Evolutionary conservation across 2,797 vertebrate genomes (phyloP).

Genomic region (Harpagifer antarcticus): DNA sequence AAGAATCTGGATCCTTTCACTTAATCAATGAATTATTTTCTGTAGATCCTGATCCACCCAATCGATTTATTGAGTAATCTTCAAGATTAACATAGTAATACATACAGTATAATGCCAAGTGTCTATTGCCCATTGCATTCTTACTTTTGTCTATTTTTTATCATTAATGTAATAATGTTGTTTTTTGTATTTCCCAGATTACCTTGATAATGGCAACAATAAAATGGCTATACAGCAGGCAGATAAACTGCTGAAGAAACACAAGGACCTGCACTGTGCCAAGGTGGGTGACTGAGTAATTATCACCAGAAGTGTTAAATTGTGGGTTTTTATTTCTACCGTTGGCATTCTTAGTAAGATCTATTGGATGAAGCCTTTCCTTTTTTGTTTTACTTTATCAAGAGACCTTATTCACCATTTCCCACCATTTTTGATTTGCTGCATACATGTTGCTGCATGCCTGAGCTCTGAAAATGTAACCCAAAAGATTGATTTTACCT

Average conservation of each 20-base stretch:
- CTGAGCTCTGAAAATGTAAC: no score
- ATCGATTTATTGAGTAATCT: not conserved
- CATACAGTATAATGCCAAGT: not conserved
- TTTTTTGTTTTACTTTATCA: not conserved
- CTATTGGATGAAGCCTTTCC: not conserved
- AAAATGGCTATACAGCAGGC: constrained; percentile 99
- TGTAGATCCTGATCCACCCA: not conserved
- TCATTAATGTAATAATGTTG: not conserved
- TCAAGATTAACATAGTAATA: not conserved
- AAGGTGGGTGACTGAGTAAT: constrained; percentile 85
- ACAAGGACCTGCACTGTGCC: constrained; percentile 98
- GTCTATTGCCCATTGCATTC: not conserved
- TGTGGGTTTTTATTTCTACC: not conserved
- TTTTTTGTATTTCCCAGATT: constrained; percentile 86
- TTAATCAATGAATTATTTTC: not conserved
- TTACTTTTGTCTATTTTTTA: accelerated
- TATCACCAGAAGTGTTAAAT: not conserved
- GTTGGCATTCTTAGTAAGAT: not conserved
- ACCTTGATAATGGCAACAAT: constrained; percentile 99
- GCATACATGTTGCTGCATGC: not conserved
- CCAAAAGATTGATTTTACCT: no score
- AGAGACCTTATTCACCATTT: not conserved
- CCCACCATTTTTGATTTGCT: not conserved
- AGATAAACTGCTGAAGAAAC: constrained; percentile 98
- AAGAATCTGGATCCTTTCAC: not conserved